phyloP scores from a whole-genome alignment of 2,113 vertebrate species.

The Fukomys damarensis region DNA sequence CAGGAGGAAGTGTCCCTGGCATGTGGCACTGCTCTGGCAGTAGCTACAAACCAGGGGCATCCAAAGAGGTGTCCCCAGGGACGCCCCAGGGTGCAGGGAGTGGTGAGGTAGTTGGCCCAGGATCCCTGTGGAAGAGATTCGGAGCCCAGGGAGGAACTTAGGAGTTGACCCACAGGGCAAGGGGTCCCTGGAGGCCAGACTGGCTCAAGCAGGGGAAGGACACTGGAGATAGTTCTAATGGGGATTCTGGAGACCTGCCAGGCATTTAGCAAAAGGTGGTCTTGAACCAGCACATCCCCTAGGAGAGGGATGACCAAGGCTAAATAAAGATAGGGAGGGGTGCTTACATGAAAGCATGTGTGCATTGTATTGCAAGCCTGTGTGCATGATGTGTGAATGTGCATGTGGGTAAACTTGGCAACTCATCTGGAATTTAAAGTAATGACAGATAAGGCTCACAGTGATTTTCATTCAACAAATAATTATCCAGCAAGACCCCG shows the following conservation, averaged over 20 bases:
- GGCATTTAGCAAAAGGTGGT: not conserved
- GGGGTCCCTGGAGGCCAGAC: not conserved
- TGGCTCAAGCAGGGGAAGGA: not conserved
- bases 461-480: not conserved
- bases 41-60: not conserved
- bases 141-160: not conserved
- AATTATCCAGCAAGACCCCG: not conserved
- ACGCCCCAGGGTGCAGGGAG: not conserved
- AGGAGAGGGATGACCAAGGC: not conserved
- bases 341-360: not conserved
- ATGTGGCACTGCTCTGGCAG: not conserved
- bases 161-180: not conserved
- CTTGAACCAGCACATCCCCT: not conserved
- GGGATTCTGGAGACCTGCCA: not conserved
- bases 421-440: not conserved
- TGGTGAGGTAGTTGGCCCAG: not conserved
- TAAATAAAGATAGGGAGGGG: not conserved
- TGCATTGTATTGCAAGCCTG: accelerated
- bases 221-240: not conserved
- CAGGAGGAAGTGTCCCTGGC: not conserved
- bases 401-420: not conserved
- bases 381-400: accelerated
- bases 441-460: not conserved
- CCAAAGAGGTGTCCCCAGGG: not conserved
- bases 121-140: not conserved